Evolutionary conservation across 2,797 vertebrate species (phyloP).

Genomic region (Paratrypauchen microcephalus): DNA sequence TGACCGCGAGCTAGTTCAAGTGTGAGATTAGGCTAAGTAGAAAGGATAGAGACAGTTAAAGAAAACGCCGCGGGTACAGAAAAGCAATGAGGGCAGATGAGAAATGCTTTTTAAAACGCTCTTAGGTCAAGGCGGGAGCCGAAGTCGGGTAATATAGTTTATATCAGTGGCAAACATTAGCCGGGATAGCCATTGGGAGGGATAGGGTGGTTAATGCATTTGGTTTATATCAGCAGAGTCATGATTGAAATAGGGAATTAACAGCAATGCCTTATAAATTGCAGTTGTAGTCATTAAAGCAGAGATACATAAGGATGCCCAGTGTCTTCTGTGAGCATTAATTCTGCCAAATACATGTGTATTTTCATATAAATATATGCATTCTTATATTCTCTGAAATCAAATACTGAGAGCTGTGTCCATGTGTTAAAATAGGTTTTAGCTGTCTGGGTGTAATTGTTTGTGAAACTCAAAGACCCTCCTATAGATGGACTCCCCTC

Average conservation of each 20-base stretch:
- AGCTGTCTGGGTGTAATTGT: no score
- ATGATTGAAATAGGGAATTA: slow-evolving; percentile 36
- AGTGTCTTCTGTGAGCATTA: no score
- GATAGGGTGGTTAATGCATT: slow-evolving; percentile 38
- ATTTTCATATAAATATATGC: no score
- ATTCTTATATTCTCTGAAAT: no score
- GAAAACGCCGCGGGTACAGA: slow-evolving; percentile 25
- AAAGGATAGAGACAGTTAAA: slow-evolving; percentile 46
- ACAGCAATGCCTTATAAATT: slow-evolving; percentile 16
- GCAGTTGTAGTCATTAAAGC: background rate
- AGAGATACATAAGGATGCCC: background rate
- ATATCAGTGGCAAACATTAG: slow-evolving; percentile 21
- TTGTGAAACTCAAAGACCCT: no score
- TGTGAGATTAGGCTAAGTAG: slow-evolving; percentile 56
- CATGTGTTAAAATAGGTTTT: no score
- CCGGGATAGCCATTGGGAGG: slow-evolving; percentile 25
- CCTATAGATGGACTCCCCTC: no score
- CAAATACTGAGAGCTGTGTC: no score
- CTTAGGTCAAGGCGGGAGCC: slow-evolving; percentile 23
- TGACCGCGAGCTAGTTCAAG: slow-evolving; percentile 52
- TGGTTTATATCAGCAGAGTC: slow-evolving; percentile 25
- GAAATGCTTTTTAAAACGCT: slow-evolving; percentile 34
- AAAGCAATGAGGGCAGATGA: slow-evolving; percentile 22
- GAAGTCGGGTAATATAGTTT: slow-evolving; percentile 32
- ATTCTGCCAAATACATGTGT: no score